Evolutionary conservation across 2,113 vertebrate genomes (phyloP).

Genomic region (Bubalus kerabau): DNA sequence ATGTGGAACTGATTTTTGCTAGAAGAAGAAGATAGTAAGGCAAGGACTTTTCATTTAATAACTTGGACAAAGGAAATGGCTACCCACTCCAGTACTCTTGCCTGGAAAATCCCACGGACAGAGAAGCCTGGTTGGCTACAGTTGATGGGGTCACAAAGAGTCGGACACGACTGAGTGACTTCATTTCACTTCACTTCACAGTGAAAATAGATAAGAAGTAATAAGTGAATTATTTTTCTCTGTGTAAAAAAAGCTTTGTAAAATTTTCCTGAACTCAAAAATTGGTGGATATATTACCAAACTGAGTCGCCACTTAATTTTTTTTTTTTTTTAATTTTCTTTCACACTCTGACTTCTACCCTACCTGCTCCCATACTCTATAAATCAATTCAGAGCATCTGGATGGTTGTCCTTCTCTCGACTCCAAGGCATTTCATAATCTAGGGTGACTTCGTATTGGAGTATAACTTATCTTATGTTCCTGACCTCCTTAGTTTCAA

Average conservation of each 20-base stretch:
- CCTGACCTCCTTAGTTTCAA: not conserved
- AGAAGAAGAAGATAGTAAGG: not conserved
- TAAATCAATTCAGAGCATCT: not conserved
- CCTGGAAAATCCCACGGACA: not conserved
- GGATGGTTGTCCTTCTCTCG: not conserved
- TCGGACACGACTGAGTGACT: not conserved
- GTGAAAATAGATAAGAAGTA: not conserved
- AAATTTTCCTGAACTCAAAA: not conserved
- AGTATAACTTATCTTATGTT: not conserved
- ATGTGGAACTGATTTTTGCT: not conserved
- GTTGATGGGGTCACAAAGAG: not conserved
- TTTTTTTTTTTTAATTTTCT: not conserved
- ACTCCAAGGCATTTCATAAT: not conserved
- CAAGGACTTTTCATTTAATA: not conserved
- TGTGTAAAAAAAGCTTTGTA: not conserved
- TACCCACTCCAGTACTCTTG: not conserved
- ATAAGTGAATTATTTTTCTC: not conserved
- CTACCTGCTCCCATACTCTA: not conserved
- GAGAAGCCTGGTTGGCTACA: not conserved
- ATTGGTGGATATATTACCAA: not conserved
- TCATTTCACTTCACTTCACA: not conserved
- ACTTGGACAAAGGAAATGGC: not conserved
- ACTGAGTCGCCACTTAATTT: not conserved
- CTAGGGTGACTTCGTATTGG: not conserved
- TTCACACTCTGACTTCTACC: not conserved